A percentile compares a stretch with the other conserved stretches of the same genome.
Conservation (phyloP, 2,797 vertebrate species). For the Sebastes paucispinis region DNA sequence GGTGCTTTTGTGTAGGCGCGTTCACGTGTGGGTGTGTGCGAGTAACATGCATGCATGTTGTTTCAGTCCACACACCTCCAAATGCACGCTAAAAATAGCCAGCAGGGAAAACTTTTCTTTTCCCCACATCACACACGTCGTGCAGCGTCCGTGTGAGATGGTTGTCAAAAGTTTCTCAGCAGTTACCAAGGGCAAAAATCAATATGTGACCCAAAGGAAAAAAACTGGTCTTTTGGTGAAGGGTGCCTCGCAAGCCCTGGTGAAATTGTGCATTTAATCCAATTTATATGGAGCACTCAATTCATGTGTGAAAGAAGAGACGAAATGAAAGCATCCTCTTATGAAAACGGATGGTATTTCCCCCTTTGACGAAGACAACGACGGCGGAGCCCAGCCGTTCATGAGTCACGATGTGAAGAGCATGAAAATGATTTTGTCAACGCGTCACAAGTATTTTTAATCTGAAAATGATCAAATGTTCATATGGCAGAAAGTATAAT, state of each 20-base stretch:
- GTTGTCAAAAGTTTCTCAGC: slow-evolving; percentile 42
- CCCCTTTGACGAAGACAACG: slow-evolving; percentile 16
- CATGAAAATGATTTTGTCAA: slow-evolving; percentile 48
- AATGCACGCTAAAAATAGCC: slow-evolving; percentile 42
- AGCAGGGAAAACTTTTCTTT: slow-evolving; percentile 33
- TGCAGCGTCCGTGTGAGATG: slow-evolving; percentile 5
- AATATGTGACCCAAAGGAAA: slow-evolving; percentile 20
- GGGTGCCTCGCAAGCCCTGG: slow-evolving; percentile 27
- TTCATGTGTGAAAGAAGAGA: slow-evolving; percentile 63
- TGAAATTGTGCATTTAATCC: slow-evolving; percentile 76
- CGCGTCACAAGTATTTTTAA: slow-evolving; percentile 47
- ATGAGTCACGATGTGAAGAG: slow-evolving; percentile 51
- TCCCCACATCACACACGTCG: slow-evolving; percentile 30
- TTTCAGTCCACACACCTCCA: slow-evolving; percentile 30
- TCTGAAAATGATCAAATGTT: slow-evolving; percentile 56
- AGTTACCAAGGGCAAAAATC: slow-evolving; percentile 30
- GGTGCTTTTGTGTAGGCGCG: slow-evolving; percentile 3
- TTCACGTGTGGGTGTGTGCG: slow-evolving; percentile 11
- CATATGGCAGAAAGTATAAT: slow-evolving; percentile 33
- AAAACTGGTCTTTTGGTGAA: slow-evolving; percentile 48
- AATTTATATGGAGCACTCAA: slow-evolving; percentile 65
- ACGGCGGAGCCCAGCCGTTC: slow-evolving; percentile 5
- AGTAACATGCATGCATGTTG: slow-evolving; percentile 1
- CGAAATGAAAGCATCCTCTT: slow-evolving; percentile 55
- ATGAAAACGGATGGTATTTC: slow-evolving; percentile 47